Percentiles rank a stretch among this genome's conserved stretches.
Conservation (phyloP, 1,140 invertebrate species). For the Drosophila lini region DNA sequence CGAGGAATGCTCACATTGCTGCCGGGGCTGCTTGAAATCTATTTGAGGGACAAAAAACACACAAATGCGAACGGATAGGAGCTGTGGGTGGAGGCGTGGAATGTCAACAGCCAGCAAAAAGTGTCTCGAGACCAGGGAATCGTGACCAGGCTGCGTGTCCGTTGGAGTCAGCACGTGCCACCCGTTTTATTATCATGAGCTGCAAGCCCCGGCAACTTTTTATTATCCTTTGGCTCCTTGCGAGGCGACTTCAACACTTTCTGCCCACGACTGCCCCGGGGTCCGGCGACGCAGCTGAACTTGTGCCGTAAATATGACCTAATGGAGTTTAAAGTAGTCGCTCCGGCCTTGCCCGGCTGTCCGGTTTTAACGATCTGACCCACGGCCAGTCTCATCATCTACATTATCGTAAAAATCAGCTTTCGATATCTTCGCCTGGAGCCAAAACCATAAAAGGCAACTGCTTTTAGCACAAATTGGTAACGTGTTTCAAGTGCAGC, state of each 20-base stretch:
- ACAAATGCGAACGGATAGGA: conserved; percentile 22
- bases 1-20: conserved; percentile 65
- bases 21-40: conserved; percentile 69
- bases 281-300: conserved; percentile 18
- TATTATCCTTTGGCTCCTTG: conserved; percentile 67
- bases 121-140: conserved; percentile 47
- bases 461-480: conserved; percentile 69
- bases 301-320: conserved; percentile 75
- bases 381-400: conserved; percentile 47
- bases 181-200: conserved; percentile 79
- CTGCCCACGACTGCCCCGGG: conserved; percentile 17
- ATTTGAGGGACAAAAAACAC: conserved; percentile 62
- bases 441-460: conserved; percentile 38
- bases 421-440: conserved; percentile 50
- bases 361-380: conserved; percentile 59
- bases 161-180: conserved; percentile 74
- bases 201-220: conserved; percentile 70
- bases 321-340: conserved; percentile 75
- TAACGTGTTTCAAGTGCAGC: conserved; percentile 67
- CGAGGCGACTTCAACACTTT: conserved; percentile 72
- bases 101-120: conserved; percentile 70
- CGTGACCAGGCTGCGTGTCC: conserved; percentile 78
- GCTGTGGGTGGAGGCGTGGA: conserved; percentile 29
- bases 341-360: conserved; percentile 20
- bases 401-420: conserved; percentile 78